Conservation (phyloP, 2,888 invertebrate genomes). For the Dolichopus griseipennis region DNA sequence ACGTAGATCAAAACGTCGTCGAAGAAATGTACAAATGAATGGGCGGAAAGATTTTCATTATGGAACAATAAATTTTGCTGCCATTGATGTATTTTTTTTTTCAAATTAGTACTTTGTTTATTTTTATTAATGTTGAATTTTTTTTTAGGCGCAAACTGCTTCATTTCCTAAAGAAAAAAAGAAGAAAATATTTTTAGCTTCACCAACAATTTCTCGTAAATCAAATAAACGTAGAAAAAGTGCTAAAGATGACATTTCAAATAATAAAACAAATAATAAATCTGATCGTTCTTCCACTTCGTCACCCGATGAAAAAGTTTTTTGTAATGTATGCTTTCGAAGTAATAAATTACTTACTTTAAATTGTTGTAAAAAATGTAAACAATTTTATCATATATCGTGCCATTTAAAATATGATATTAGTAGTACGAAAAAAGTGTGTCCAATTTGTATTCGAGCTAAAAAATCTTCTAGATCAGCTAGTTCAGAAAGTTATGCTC, state of each 20-base stretch:
- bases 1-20: conserved; percentile 39
- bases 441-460: conserved; percentile 21
- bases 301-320: conserved; percentile 29
- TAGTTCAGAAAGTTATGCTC: conserved; percentile 9
- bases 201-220: conserved; percentile 34
- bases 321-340: conserved; percentile 31
- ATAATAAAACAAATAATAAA: conserved; percentile 13
- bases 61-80: conserved; percentile 35
- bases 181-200: conserved; percentile 33
- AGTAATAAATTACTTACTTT: conserved; percentile 17
- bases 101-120: neutral
- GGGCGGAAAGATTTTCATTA: conserved; percentile 40
- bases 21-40: conserved; percentile 37
- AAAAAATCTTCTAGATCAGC: conserved; percentile 11
- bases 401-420: conserved; percentile 27
- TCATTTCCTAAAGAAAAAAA: conserved; percentile 29
- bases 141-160: conserved; percentile 15
- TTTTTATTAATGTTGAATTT: neutral
- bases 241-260: conserved; percentile 5
- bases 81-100: conserved; percentile 17
- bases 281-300: conserved; percentile 28
- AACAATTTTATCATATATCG: conserved; percentile 27
- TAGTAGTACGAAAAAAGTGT: conserved; percentile 16
- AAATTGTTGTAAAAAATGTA: conserved; percentile 28
- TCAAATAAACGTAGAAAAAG: conserved; percentile 13